Percentiles rank a stretch among this genome's conserved stretches.
These are phyloP conservation scores for Liodrosophila aerea DNA, from an alignment of 2,888 invertebrate species.

Conservation along the genomic window DNA sequence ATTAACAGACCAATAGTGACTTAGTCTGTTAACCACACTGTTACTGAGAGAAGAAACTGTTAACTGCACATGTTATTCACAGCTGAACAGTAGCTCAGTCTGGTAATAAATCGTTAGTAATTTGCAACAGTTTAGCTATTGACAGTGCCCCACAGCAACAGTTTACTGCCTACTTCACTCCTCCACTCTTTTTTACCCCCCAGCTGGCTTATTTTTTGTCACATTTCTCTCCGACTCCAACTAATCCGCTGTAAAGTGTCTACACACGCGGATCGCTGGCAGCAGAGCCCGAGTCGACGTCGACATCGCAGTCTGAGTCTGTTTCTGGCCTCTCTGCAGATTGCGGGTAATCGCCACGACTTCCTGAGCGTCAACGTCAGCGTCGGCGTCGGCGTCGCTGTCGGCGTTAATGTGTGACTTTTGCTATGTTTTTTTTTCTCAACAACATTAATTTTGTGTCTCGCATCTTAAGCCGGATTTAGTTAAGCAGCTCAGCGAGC, in stretches of 20 bases:
- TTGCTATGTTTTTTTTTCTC: constrained; percentile 74
- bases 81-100: constrained; percentile 38
- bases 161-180: not conserved
- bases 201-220: constrained; percentile 37
- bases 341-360: constrained; percentile 65
- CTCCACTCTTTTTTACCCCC: not conserved
- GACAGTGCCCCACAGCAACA: constrained; percentile 26
- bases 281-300: not conserved
- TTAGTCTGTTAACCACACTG: no score
- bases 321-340: not conserved
- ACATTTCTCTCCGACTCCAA: constrained; percentile 62
- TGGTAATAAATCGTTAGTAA: constrained; percentile 57
- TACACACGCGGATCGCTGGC: constrained; percentile 34
- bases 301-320: not conserved
- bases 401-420: constrained; percentile 78
- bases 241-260: constrained; percentile 75
- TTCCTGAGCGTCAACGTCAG: constrained; percentile 73
- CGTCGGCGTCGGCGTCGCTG: constrained; percentile 43
- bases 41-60: constrained; percentile 2
- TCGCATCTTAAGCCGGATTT: constrained; percentile 82
- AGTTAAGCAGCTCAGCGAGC: constrained; percentile 82
- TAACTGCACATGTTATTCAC: constrained; percentile 49
- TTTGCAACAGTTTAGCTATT: constrained; percentile 57
- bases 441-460: constrained; percentile 81
- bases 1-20: no score